Percentiles rank a stretch among this genome's conserved stretches.
These are phyloP conservation scores for Danionella cerebrum DNA, from an alignment of 2,113 vertebrate species.

Conservation along the genomic window DNA sequence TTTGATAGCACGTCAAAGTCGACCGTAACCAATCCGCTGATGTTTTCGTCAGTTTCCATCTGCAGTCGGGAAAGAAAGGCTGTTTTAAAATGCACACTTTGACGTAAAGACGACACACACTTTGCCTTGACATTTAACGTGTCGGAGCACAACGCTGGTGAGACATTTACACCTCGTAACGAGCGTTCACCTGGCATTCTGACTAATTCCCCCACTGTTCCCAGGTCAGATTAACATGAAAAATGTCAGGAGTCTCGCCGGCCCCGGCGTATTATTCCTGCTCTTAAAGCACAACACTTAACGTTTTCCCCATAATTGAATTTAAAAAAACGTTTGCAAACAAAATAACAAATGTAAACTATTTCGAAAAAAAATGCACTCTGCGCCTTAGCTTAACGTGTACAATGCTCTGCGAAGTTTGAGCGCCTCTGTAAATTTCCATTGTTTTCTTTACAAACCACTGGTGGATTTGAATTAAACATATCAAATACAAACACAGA, in stretches of 20 bases:
- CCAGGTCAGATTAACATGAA: slow-evolving; percentile 11
- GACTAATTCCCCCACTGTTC: slow-evolving; percentile 5
- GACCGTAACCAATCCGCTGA: not conserved
- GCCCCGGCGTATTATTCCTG: not conserved
- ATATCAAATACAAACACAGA: no score
- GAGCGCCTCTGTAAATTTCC: no score
- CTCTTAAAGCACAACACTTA: not conserved
- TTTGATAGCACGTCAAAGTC: no score
- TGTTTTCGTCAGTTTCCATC: not conserved
- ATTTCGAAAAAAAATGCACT: no score
- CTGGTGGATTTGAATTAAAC: no score
- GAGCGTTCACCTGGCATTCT: slow-evolving; percentile 13
- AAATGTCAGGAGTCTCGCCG: slow-evolving; percentile 6
- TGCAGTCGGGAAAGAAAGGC: not conserved
- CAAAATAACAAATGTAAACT: no score
- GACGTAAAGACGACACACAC: slow-evolving; percentile 1
- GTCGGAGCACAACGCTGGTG: slow-evolving; percentile 35
- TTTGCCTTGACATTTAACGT: slow-evolving; percentile 41
- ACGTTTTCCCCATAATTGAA: no score
- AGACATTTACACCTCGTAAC: slow-evolving; percentile 41
- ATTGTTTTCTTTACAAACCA: no score
- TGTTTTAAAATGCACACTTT: not conserved
- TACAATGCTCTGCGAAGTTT: no score
- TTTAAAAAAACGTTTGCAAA: no score
- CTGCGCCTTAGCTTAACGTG: no score